Evolutionary conservation across 2,888 invertebrate species (phyloP).

Genomic region (Adela reaumurella): DNA sequence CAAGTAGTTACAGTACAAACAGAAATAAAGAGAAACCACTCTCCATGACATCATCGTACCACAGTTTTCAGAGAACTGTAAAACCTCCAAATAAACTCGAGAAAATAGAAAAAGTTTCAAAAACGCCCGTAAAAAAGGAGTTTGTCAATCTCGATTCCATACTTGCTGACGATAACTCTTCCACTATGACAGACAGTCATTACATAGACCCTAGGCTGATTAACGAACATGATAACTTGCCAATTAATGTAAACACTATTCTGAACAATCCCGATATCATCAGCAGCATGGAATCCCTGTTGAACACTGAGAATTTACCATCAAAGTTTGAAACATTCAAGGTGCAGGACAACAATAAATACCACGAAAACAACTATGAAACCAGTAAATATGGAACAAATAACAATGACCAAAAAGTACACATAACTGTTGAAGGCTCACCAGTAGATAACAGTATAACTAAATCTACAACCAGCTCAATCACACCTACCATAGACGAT

Average conservation of each 20-base stretch:
- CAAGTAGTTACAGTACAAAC: slow-evolving; percentile 39
- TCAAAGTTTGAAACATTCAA: slow-evolving; percentile 46
- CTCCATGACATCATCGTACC: slow-evolving; percentile 47
- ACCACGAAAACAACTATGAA: slow-evolving; percentile 9
- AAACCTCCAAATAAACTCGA: slow-evolving; percentile 45
- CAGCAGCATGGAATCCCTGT: slow-evolving; percentile 50
- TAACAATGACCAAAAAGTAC: slow-evolving; percentile 18
- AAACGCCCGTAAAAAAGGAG: slow-evolving; percentile 27
- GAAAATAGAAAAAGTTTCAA: slow-evolving; percentile 31
- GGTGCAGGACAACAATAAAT: slow-evolving; percentile 8
- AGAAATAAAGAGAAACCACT: slow-evolving; percentile 48
- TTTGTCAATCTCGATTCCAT: slow-evolving; percentile 49
- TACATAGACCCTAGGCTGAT: slow-evolving; percentile 61
- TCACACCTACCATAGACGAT: slow-evolving; percentile 33
- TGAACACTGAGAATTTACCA: slow-evolving; percentile 48
- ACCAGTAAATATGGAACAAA: slow-evolving; percentile 17
- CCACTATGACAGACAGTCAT: slow-evolving; percentile 47
- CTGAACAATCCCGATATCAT: slow-evolving; percentile 49
- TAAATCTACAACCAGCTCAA: slow-evolving; percentile 9
- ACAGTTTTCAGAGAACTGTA: slow-evolving; percentile 42
- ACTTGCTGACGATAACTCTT: slow-evolving; percentile 36
- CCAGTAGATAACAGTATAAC: slow-evolving; percentile 4
- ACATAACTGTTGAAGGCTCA: slow-evolving; percentile 6
- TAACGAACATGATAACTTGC: slow-evolving; percentile 67
- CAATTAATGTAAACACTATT: slow-evolving; percentile 54